Base-by-base conservation (phyloP, 2,113 vertebrate genomes). In the Machaerirhynchus nigripectus region DNA sequence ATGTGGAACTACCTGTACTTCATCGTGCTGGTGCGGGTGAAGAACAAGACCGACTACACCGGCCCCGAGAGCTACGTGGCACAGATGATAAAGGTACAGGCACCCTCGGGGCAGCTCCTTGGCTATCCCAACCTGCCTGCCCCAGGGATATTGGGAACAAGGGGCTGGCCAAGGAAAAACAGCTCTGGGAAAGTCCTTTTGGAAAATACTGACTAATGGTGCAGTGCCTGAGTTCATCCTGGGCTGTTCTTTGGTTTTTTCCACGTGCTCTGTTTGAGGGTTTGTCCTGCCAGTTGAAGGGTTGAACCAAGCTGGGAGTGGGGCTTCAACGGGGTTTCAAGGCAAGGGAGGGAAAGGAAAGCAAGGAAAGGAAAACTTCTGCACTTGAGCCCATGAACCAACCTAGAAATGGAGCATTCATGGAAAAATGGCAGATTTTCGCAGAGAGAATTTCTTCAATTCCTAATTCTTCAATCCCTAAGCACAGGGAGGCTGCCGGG, bases 1-100 rank as follows among this genome's bases (percentile, higher is more conserved):
- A 99, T 99, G 98, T 99, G 99, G 99, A 99, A 99, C 98, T 99
- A 99, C 96, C 97, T 99, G 87, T 99, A 99, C 97, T 99, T 99
- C 97, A 99, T 99, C 2, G 99, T 99, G 69, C 98, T 99, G 97
- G 98, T 99, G 89, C 96, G 99, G 0, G 99, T 99, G 97, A 99
- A 99, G 93, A 99, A 99, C 98, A 99, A 98, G 97, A 99, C 99
- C 0, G 99, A 99, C 97, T 99, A 99, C 98, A 99, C 99, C 0
- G 99, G 99, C 6, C 99, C 99, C 0, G 99, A 99, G 98, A 99
- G 99, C 97, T 99, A 99, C 28, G 99, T 99, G 61, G 99, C 98
- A 1, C 98, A 98, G 96, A 99, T 99, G 99, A 99, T 99, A 94
- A 99, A 99, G 98, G 99, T 99, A 85, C 22, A 20, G 6, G 61